Base-by-base conservation (phyloP, 2,113 vertebrate genomes). In the Microtus montanus region DNA sequence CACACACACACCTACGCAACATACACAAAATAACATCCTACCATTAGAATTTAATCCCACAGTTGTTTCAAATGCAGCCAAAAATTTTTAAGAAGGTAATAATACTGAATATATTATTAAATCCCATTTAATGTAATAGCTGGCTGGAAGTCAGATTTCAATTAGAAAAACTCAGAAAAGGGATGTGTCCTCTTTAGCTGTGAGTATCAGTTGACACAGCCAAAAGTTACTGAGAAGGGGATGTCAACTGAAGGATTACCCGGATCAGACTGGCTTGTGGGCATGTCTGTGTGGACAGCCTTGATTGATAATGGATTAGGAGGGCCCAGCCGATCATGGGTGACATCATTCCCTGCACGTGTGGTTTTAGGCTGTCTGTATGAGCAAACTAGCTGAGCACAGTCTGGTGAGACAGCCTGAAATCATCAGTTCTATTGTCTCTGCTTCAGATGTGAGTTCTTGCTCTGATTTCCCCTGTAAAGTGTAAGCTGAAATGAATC, bases 21-120 rank as follows among this genome's bases (percentile, higher is more conserved):
- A 44, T 1, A 86, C 41, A 86, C 38, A 44, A 22, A 44, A 84
- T 64, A 66, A 33, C 63, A 68, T 78, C 82, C 71, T 33, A 85
- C 5, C 30, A 52, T n/a, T 63, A 38, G 49, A 92, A 94, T 91
- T 92, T 92, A 52, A 89, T 83, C 33, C 7, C 52, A 52, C 28
- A 7, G 12, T 63, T 92, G 54, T 66, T 93, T 90, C 86, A 93
- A 74, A 74, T 87, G 20, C 52, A 92, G 63, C 4, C 54, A 78
- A 77, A 78, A 78, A 49, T 87, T 3, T 77, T n/a, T 54, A 14
- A 90, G 61, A 80, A 90, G 5, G 22, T 61, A 82, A 86, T 47
- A 93, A 93, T 0, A 58, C 9, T 87, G 38, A 87, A 26, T 28
- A 22, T 61, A 58, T 71, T 70, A 83, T 91, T 61, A 92, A 71